A percentile compares a stretch with the other conserved stretches of the same genome.
Conservation (phyloP, 2,797 vertebrate species). For the Glossophaga mutica region DNA sequence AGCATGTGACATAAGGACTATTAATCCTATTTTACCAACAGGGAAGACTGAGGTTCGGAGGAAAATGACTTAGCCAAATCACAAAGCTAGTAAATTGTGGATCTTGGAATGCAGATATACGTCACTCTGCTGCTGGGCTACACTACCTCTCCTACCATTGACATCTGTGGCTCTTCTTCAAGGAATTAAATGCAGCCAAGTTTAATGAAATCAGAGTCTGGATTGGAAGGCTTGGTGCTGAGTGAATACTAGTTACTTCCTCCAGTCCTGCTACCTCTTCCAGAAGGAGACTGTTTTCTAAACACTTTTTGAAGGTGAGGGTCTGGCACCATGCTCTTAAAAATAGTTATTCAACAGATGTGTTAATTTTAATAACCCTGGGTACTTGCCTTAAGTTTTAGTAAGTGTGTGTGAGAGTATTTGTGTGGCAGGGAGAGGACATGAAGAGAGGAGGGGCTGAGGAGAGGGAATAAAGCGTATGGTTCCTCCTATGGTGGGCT, state of each 20-base stretch:
- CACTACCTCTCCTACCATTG: not conserved
- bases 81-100: not conserved
- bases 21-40: not conserved
- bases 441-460: not conserved
- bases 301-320: not conserved
- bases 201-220: not conserved
- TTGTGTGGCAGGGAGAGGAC: not conserved
- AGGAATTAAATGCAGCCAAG: not conserved
- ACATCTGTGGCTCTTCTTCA: not conserved
- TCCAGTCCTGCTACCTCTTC: not conserved
- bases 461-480: not conserved
- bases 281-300: not conserved
- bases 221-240: not conserved
- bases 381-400: not conserved
- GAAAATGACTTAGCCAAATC: not conserved
- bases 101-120: not conserved
- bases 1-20: not conserved
- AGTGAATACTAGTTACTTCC: not conserved
- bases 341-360: not conserved
- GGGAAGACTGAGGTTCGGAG: not conserved
- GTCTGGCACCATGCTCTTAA: not conserved
- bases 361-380: not conserved
- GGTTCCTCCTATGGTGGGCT: not conserved
- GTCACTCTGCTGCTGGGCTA: not conserved
- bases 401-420: not conserved